A percentile compares a stretch with the other conserved stretches of the same genome.
phyloP scores from a whole-genome alignment of 2,113 vertebrate genomes.

The Nannobrachium achirus region DNA sequence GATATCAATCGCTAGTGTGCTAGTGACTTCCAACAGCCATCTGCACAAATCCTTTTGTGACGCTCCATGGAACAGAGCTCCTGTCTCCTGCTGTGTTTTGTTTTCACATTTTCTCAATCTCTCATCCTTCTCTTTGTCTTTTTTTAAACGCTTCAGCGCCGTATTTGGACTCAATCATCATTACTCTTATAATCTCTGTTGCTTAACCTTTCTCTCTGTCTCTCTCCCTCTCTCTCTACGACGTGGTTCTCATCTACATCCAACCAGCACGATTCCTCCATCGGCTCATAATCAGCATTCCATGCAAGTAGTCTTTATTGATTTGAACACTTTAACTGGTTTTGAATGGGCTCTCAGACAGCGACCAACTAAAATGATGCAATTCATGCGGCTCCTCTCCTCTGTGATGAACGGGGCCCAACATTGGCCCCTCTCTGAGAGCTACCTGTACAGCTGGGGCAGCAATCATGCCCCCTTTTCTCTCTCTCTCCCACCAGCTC shows the following conservation, averaged over 20 bases:
- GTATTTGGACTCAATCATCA: conserved; percentile 11
- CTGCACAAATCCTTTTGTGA: conserved; percentile 57
- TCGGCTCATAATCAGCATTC: neutral
- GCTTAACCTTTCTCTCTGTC: conserved; percentile 14
- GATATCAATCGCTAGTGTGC: conserved; percentile 53
- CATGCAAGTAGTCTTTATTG: neutral
- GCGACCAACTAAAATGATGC: neutral
- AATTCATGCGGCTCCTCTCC: neutral
- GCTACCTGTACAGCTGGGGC: neutral
- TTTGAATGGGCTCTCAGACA: neutral
- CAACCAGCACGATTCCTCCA: conserved; percentile 11
- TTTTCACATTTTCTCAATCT: conserved; percentile 60
- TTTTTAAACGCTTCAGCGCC: conserved; percentile 36
- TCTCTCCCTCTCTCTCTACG: neutral
- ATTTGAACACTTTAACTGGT: conserved; percentile 5
- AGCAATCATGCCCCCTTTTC: conserved; percentile 9
- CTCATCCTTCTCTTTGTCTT: conserved; percentile 62
- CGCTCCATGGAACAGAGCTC: conserved; percentile 47
- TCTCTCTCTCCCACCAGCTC: neutral
- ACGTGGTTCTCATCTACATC: neutral
- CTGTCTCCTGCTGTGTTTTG: conserved; percentile 55
- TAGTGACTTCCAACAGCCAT: conserved; percentile 61
- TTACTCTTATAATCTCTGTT: neutral
- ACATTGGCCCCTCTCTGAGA: neutral
- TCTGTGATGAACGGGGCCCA: conserved; percentile 10